These are phyloP conservation scores for Uria lomvia DNA, from an alignment of 2,113 vertebrate genomes.

Conservation along the genomic window DNA sequence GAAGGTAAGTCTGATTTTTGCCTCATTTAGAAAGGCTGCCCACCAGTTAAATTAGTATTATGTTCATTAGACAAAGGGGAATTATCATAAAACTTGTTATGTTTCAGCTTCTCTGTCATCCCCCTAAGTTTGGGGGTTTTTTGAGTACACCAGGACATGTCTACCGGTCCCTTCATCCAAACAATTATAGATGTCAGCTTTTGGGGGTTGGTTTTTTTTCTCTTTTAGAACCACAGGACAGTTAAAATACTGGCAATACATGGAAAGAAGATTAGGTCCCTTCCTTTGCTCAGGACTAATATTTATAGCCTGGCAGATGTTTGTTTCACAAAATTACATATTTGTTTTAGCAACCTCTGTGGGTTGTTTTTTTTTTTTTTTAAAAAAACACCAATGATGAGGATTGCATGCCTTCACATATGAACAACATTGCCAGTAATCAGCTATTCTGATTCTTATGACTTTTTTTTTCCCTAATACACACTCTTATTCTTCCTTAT, in stretches of 20 bases:
- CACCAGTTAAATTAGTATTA: not conserved
- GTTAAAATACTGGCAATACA: not conserved
- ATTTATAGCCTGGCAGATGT: not conserved
- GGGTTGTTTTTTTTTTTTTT: too few relatives aligned
- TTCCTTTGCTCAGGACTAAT: not conserved
- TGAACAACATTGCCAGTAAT: not conserved
- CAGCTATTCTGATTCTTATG: not conserved
- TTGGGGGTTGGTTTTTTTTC: not conserved
- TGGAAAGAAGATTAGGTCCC: not conserved
- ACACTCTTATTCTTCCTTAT: not conserved
- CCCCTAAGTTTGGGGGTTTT: rapidly evolving
- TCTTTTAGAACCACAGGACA: not conserved
- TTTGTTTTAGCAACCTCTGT: not conserved
- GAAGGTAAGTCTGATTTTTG: not conserved
- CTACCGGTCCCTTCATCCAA: not conserved
- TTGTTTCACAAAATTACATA: not conserved
- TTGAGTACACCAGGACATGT: not conserved
- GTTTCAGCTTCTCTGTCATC: not conserved
- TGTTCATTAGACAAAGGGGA: not conserved
- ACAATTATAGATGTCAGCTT: not conserved
- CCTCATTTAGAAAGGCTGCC: not conserved
- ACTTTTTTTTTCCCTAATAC: not conserved
- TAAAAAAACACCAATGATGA: not conserved
- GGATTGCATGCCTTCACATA: not conserved
- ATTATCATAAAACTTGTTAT: not conserved